Evolutionary conservation across 2,797 vertebrate species (phyloP), one percentile per base, ranked within the genome.

Genomic region (Enteromius radiatus): DNA sequence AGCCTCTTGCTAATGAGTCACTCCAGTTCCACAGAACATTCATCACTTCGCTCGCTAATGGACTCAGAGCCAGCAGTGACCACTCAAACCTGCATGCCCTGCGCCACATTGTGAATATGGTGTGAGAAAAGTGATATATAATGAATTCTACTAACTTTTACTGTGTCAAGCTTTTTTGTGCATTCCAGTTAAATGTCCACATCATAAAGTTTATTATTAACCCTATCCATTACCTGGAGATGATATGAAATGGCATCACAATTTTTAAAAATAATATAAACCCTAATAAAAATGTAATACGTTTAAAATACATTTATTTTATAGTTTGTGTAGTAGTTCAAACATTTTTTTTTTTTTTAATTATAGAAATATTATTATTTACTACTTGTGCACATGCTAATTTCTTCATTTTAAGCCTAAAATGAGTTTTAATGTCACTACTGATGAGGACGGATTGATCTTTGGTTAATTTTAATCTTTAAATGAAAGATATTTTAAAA

Each of bases 21-120:
- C 86, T 89, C 71, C 75, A 76, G 86, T 83, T 14, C 85, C 54
- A 65, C 54, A 26, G 52, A 74, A 82, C 84, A 64, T 89, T 86
- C 5, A 87, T 88, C 80, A 33, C 36, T 47, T 67, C 47, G 59
- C 79, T 73, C 73, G 76, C 76, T 88, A 86, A 90, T 78, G 69
- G 74, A 82, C 80, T 84, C 45, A 36, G 61, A 86, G 73, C 79
- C 31, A 59, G 84, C 65, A 21, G 76, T 84, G 59, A 45, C 47
- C 12, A 33, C 56, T 77, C 85, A 77, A 59, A 73, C 64, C 15
- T 43, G 31, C 75, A 70, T 52, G 5, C 11, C 17, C n/a, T 5
- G 4, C 41, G 28, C 17, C 36, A 71, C n/a, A 10, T 41, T 36
- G 10, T 26, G 1, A 75, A 59, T 59, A 54, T n/a, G 52, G 3